These are phyloP conservation scores for Leptobrachium leishanense DNA, from an alignment of 2,113 vertebrate species.

Conservation along the genomic window DNA sequence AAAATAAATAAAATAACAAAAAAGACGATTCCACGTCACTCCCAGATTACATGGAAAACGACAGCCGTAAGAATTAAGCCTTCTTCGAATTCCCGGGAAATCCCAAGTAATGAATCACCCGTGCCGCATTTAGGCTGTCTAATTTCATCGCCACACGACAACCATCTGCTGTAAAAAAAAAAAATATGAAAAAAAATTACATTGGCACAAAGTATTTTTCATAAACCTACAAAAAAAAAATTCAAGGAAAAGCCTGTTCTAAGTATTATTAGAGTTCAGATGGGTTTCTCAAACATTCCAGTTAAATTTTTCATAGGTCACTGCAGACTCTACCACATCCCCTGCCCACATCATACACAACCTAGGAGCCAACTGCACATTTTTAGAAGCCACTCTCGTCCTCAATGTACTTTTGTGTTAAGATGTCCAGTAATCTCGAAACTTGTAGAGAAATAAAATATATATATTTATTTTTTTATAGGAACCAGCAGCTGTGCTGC, in stretches of 20 bases:
- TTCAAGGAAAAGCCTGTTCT: not conserved
- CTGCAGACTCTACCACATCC: too few species aligned
- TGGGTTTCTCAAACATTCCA: not conserved
- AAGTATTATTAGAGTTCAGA: not conserved
- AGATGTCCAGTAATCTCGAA: too few species aligned
- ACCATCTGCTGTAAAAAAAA: slow-evolving; percentile 57
- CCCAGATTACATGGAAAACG: slow-evolving; percentile 19
- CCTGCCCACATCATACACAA: too few species aligned
- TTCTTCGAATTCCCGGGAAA: slow-evolving; percentile 26
- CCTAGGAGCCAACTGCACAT: too few species aligned
- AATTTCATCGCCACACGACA: slow-evolving; percentile 44
- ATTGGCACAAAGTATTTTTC: slow-evolving; percentile 12
- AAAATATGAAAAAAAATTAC: slow-evolving; percentile 27
- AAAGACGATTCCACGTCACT: not conserved
- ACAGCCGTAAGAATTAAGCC: slow-evolving; percentile 24
- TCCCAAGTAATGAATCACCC: slow-evolving; percentile 40
- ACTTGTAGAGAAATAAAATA: too few species aligned
- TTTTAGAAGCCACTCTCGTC: too few species aligned
- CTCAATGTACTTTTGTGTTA: too few species aligned
- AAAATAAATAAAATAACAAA: not conserved
- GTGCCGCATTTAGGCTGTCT: slow-evolving; percentile 21
- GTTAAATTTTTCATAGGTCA: too few species aligned
- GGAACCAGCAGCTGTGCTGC: too few species aligned
- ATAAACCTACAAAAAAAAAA: not conserved
- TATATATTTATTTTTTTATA: too few species aligned